These are phyloP conservation scores for Coranthus polyacanthus DNA, from an alignment of 2,797 vertebrate genomes.

Conservation along the genomic window DNA sequence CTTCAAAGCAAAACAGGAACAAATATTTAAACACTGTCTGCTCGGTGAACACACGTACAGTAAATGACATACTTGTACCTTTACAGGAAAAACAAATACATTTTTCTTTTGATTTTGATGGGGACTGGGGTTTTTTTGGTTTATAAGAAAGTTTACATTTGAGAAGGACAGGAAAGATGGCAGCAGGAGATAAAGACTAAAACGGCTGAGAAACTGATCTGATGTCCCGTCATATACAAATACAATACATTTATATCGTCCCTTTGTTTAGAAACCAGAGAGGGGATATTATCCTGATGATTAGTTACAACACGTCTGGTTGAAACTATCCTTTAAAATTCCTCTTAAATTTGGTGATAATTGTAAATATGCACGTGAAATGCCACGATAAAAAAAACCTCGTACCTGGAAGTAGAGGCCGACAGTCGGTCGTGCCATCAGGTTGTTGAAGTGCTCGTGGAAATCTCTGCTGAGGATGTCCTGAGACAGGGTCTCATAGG, in stretches of 20 bases:
- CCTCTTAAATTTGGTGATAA: too few species aligned
- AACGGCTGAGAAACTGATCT: background rate
- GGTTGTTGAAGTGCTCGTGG: constrained; percentile 93
- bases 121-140: constrained; percentile 14
- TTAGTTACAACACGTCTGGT: too few species aligned
- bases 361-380: too few species aligned
- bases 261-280: too few species aligned
- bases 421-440: constrained; percentile 92
- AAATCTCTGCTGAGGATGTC: constrained; percentile 94
- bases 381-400: too few species aligned
- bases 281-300: too few species aligned
- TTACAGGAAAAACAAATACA: constrained; percentile 35
- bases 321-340: too few species aligned
- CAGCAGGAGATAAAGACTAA: background rate
- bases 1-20: constrained; percentile 66
- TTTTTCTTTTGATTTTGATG: background rate
- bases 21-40: constrained; percentile 38
- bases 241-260: too few species aligned
- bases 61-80: constrained; percentile 41
- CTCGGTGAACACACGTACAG: constrained; percentile 32
- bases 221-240: too few species aligned
- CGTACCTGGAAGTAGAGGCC: constrained; percentile 95
- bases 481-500: constrained; percentile 96
- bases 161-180: constrained; percentile 22
- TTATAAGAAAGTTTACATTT: constrained; percentile 8